Percentiles rank a stretch among this genome's conserved stretches.
phyloP scores from a whole-genome alignment of 1,140 invertebrate species.

The Bicyclus anynana region DNA sequence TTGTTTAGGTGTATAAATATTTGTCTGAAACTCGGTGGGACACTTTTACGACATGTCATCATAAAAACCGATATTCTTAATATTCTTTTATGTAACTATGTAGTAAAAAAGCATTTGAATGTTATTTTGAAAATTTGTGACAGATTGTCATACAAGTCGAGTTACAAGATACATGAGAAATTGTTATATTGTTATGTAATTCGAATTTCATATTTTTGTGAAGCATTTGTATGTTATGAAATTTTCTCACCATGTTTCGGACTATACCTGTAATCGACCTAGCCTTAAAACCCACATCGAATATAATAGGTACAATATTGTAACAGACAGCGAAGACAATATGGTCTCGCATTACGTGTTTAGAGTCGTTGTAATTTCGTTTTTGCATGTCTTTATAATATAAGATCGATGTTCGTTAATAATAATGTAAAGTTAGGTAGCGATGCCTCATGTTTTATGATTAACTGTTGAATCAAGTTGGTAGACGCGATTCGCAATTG shows the following conservation, averaged over 20 bases:
- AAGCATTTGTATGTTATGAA: background rate
- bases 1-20: constrained; percentile 57
- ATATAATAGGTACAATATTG: constrained; percentile 66
- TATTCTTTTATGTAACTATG: too few relatives aligned
- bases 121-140: too few relatives aligned
- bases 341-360: constrained; percentile 18
- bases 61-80: too few relatives aligned
- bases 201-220: too few relatives aligned
- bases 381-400: constrained; percentile 61
- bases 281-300: constrained; percentile 75
- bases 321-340: constrained; percentile 32
- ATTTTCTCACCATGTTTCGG: background rate
- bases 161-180: too few relatives aligned
- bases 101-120: too few relatives aligned
- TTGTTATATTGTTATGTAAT: too few relatives aligned
- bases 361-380: constrained; percentile 44
- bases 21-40: background rate
- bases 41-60: background rate
- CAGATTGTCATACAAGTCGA: too few relatives aligned
- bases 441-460: constrained; percentile 43
- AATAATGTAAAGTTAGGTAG: constrained; percentile 62
- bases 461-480: constrained; percentile 47
- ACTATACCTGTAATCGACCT: constrained; percentile 48
- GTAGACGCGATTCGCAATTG: constrained; percentile 55
- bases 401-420: constrained; percentile 61